phyloP scores from a whole-genome alignment of 1,140 invertebrate species.

The Drosophila arawakana region DNA sequence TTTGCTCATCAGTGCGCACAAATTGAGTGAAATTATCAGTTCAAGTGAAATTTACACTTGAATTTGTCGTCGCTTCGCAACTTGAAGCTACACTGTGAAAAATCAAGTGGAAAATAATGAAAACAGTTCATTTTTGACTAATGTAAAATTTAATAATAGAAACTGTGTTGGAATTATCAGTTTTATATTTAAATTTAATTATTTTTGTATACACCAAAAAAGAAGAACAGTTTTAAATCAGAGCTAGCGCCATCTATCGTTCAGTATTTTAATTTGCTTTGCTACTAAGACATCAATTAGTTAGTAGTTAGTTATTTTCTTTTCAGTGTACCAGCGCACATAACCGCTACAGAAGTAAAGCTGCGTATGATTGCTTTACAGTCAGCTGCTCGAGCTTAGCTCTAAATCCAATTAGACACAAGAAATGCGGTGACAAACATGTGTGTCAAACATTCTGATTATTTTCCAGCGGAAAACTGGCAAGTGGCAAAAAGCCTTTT shows the following conservation, averaged over 20 bases:
- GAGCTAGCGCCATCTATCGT: background rate
- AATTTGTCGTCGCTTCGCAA: conserved; percentile 54
- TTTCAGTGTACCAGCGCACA: background rate
- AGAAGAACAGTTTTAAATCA: background rate
- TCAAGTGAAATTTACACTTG: conserved; percentile 83
- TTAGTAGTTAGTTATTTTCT: background rate
- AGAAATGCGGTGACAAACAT: conserved; percentile 48
- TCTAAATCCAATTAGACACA: conserved; percentile 73
- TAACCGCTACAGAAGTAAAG: background rate
- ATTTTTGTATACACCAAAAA: background rate
- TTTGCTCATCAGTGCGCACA: conserved; percentile 82
- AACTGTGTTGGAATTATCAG: too few relatives aligned
- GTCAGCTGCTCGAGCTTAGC: conserved; percentile 31
- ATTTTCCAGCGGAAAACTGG: conserved; percentile 60
- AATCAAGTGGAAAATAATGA: background rate
- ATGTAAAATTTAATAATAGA: too few relatives aligned
- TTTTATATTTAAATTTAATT: background rate
- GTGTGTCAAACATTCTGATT: conserved; percentile 55
- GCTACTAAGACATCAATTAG: too few relatives aligned
- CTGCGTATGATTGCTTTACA: background rate
- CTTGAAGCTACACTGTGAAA: conserved; percentile 4
- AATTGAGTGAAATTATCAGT: conserved; percentile 83
- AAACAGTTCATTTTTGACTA: too few relatives aligned
- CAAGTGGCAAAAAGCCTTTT: conserved; percentile 40
- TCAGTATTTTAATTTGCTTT: too few relatives aligned